Conservation (phyloP, 2,888 invertebrate species). For the Epirrhoe alternata region DNA sequence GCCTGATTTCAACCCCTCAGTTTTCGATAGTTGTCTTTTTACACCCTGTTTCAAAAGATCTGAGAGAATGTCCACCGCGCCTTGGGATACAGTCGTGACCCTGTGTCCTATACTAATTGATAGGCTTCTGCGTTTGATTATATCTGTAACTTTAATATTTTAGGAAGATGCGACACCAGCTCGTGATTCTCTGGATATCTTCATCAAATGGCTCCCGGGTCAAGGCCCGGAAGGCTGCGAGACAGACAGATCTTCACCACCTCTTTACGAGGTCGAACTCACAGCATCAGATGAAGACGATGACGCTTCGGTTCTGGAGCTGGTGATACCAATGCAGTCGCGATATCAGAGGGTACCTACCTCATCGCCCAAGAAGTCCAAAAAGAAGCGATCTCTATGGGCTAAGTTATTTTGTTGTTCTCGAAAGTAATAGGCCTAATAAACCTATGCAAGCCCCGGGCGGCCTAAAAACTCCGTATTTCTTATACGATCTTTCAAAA, state of each 20-base stretch:
- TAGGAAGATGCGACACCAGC: conserved; percentile 23
- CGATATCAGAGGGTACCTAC: conserved; percentile 66
- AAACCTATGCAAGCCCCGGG: neutral
- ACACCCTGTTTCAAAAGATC: too few species aligned
- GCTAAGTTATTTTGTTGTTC: conserved; percentile 45
- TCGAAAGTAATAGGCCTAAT: conserved; percentile 51
- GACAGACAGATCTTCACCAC: conserved; percentile 64
- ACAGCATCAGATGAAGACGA: conserved; percentile 80
- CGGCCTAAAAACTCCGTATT: neutral
- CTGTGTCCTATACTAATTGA: too few species aligned
- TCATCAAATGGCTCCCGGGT: conserved; percentile 39
- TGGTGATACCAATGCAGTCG: conserved; percentile 73
- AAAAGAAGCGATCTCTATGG: conserved; percentile 48
- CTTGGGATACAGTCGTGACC: too few species aligned
- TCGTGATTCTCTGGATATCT: conserved; percentile 37
- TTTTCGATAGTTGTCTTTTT: too few species aligned
- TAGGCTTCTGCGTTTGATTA: neutral
- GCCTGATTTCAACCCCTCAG: too few species aligned
- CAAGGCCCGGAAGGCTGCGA: conserved; percentile 2
- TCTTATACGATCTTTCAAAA: neutral
- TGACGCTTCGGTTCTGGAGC: conserved; percentile 70
- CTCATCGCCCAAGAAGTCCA: conserved; percentile 58
- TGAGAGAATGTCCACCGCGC: too few species aligned
- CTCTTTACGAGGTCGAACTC: conserved; percentile 73
- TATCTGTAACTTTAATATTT: conserved; percentile 1